These are phyloP conservation scores for Neoaliturus tenellus DNA, from an alignment of 2,888 invertebrate species.

Conservation along the genomic window DNA sequence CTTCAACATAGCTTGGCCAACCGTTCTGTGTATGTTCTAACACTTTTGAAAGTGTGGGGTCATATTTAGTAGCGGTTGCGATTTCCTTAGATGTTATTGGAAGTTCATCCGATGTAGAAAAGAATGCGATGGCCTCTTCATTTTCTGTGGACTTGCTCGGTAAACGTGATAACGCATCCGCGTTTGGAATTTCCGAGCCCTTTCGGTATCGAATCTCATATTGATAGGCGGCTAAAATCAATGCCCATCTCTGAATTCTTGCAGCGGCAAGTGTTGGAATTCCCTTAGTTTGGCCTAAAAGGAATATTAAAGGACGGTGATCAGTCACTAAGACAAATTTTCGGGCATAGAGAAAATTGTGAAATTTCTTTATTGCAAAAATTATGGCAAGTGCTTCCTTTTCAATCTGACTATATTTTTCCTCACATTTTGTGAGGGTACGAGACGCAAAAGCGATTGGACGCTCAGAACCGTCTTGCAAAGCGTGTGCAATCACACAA, in stretches of 20 bases:
- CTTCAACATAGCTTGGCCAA: background rate
- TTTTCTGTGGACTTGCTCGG: conserved; percentile 17
- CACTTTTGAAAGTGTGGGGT: background rate
- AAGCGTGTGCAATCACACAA: background rate
- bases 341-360: conserved; percentile 71
- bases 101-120: background rate
- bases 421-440: conserved; percentile 69
- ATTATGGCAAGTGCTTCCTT: conserved; percentile 61
- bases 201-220: conserved; percentile 45
- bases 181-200: conserved; percentile 19
- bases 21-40: conserved; percentile 19
- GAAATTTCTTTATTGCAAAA: conserved; percentile 71
- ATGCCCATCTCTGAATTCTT: conserved; percentile 44
- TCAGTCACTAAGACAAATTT: conserved; percentile 70
- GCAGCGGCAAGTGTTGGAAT: conserved; percentile 34
- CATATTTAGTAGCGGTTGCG: background rate
- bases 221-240: conserved; percentile 38
- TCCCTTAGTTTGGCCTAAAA: conserved; percentile 64
- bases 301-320: conserved; percentile 70
- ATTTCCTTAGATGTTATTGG: conserved; percentile 34
- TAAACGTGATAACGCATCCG: conserved; percentile 36
- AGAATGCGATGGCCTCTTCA: background rate
- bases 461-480: background rate
- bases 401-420: conserved; percentile 70
- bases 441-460: background rate